Conservation (phyloP, 1,140 invertebrate species). For the Drosophila parabipectinata region DNA sequence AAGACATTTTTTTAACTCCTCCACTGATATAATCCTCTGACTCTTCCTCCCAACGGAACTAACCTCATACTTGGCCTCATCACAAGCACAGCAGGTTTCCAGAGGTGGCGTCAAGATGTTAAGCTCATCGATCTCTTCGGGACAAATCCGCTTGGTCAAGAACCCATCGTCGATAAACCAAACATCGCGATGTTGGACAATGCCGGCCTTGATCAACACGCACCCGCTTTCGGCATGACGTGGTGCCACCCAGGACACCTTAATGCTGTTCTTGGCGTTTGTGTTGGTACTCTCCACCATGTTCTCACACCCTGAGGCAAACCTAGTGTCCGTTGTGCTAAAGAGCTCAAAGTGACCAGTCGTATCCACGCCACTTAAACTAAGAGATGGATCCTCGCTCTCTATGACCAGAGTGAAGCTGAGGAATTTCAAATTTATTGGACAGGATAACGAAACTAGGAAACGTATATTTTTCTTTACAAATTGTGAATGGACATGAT, state of each 20-base stretch:
- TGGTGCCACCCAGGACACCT: constrained; percentile 92
- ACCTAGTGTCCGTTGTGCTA: constrained; percentile 88
- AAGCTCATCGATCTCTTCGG: constrained; percentile 88
- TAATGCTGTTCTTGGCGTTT: constrained; percentile 88
- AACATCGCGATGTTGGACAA: constrained; percentile 91
- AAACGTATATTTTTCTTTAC: not conserved
- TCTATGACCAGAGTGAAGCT: constrained; percentile 89
- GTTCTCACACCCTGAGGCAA: constrained; percentile 90
- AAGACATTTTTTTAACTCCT: not conserved
- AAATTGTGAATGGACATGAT: not conserved
- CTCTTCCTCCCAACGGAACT: not conserved
- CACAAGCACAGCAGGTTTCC: constrained; percentile 93
- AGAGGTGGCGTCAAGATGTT: constrained; percentile 88
- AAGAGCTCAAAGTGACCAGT: constrained; percentile 86
- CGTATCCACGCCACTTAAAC: constrained; percentile 66
- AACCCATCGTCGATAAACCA: constrained; percentile 95
- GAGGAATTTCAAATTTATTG: constrained; percentile 86
- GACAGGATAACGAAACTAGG: constrained; percentile 66
- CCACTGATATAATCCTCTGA: no score
- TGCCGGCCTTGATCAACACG: constrained; percentile 90
- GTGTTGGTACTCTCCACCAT: constrained; percentile 89
- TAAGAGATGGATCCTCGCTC: constrained; percentile 79
- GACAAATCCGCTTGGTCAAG: constrained; percentile 91
- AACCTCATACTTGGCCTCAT: constrained; percentile 97
- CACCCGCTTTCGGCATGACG: constrained; percentile 89